Percentiles rank a stretch among this genome's conserved stretches.
Conservation (phyloP, 2,113 vertebrate species). For the Choloepus hoffmanni region DNA sequence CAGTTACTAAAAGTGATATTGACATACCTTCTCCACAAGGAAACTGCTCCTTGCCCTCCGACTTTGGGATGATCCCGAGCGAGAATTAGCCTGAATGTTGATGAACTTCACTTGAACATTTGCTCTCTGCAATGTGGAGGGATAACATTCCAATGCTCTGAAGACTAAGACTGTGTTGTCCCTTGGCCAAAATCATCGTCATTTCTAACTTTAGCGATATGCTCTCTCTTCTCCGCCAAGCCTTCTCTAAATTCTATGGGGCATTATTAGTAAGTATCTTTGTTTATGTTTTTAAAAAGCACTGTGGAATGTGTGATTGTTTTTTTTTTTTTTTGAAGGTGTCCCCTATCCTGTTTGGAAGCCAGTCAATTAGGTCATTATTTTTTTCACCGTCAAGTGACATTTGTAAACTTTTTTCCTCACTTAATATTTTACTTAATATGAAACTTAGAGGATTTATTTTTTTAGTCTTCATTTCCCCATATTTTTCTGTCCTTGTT, state of each 20-base stretch:
- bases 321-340: background rate
- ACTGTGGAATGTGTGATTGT: fast-evolving
- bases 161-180: background rate
- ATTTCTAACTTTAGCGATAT: background rate
- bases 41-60: background rate
- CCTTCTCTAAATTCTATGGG: slow-evolving; percentile 53
- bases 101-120: background rate
- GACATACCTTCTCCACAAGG: background rate
- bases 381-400: fast-evolving
- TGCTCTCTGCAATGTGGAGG: background rate
- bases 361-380: fast-evolving
- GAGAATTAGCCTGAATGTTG: background rate
- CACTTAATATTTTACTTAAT: background rate
- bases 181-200: fast-evolving
- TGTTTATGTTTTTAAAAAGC: fast-evolving
- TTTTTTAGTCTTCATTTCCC: fast-evolving
- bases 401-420: fast-evolving
- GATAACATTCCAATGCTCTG: fast-evolving
- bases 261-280: slow-evolving; percentile 64
- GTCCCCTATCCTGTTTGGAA: background rate
- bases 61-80: background rate
- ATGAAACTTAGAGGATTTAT: fast-evolving
- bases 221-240: slow-evolving; percentile 65
- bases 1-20: slow-evolving; percentile 67
- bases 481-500: background rate